phyloP scores from a whole-genome alignment of 2,113 vertebrate species.

The Podilymbus podiceps region DNA sequence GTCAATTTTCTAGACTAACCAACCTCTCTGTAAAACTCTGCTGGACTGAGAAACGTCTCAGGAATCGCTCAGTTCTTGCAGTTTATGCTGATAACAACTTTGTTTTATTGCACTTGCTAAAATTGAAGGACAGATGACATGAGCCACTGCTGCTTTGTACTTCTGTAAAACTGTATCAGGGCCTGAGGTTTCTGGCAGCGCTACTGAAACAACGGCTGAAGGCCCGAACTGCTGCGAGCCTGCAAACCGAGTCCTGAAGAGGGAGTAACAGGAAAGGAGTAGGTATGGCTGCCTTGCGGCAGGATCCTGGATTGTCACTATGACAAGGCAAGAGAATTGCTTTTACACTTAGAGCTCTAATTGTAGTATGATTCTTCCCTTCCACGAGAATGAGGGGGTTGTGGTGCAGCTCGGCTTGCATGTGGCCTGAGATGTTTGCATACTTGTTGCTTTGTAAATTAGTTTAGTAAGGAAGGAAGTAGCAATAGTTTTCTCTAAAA shows the following conservation, averaged over 20 bases:
- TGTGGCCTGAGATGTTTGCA: not conserved
- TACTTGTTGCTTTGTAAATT: not conserved
- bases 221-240: not conserved
- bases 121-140: not conserved
- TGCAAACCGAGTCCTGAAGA: accelerated
- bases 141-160: not conserved
- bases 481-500: not conserved
- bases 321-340: not conserved
- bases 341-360: not conserved
- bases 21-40: not conserved
- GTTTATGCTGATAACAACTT: not conserved
- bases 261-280: accelerated
- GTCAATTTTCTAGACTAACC: not conserved
- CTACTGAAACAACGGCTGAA: not conserved
- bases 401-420: not conserved
- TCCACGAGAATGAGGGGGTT: accelerated
- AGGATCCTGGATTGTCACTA: accelerated
- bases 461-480: not conserved
- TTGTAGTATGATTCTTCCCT: not conserved
- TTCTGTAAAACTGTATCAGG: accelerated
- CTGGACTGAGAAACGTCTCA: not conserved
- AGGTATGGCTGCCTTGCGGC: not conserved
- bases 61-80: not conserved
- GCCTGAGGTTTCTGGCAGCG: not conserved
- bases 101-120: conserved; percentile 26